Evolutionary conservation across 1,140 invertebrate genomes (phyloP).

Genomic region (Pseudomyrmex pallidus): DNA sequence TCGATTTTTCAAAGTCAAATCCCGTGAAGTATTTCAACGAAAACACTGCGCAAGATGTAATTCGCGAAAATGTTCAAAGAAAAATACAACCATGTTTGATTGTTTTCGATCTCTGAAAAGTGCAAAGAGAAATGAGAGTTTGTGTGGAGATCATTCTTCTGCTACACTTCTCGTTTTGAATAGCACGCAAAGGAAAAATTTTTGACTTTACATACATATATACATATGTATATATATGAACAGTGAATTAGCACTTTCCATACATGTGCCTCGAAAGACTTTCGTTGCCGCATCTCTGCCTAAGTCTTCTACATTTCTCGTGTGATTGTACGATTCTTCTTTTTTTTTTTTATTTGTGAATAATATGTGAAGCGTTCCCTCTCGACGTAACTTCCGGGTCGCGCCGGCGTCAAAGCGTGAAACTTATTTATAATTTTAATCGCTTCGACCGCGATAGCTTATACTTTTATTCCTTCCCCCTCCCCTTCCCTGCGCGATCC

Average conservation of each 20-base stretch:
- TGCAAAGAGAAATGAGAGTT: neutral
- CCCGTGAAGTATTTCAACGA: neutral
- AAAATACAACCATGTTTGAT: neutral
- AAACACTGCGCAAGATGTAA: neutral
- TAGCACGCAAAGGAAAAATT: conserved; percentile 21
- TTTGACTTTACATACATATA: neutral
- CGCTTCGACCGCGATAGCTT: conserved; percentile 28
- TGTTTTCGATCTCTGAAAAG: conserved; percentile 10
- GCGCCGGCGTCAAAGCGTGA: conserved; percentile 29
- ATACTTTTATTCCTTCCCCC: conserved; percentile 31
- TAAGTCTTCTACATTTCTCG: conserved; percentile 45
- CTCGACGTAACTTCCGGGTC: conserved; percentile 25
- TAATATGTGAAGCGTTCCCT: conserved; percentile 42
- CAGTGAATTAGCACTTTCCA: conserved; percentile 40
- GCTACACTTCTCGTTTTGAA: conserved; percentile 10
- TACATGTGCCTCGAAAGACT: conserved; percentile 55
- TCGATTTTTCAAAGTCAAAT: neutral
- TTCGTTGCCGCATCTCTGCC: conserved; percentile 32
- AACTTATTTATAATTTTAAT: conserved; percentile 46
- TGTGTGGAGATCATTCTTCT: conserved; percentile 13
- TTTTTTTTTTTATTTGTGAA: conserved; percentile 44
- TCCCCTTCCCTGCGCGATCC: neutral
- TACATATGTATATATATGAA: neutral
- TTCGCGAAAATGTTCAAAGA: too few species aligned
- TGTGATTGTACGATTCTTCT: conserved; percentile 42